Percentiles rank a stretch among this genome's conserved stretches.
Evolutionary conservation across 64 coral and sea anemone genomes (phyloP).

Genomic region (Cladopsammia gracilis): DNA sequence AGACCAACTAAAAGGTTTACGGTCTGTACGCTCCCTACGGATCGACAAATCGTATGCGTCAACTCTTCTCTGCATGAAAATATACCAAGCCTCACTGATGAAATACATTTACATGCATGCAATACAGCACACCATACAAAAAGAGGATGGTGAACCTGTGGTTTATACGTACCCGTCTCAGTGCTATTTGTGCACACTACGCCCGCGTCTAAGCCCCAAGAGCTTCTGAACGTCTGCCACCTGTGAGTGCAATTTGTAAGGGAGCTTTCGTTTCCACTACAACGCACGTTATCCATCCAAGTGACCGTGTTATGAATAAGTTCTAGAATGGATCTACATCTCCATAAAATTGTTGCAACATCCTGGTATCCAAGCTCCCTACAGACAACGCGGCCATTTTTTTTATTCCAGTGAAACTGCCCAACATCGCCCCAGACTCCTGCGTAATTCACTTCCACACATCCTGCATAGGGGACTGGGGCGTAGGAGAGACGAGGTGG

Average conservation of each 20-base stretch:
- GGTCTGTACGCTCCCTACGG: no score
- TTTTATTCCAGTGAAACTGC: slow-evolving; percentile 46
- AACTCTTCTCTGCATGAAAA: no score
- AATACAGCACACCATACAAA: no score
- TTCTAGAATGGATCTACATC: background rate
- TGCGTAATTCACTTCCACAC: slow-evolving; percentile 61
- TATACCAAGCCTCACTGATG: no score
- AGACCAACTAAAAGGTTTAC: no score
- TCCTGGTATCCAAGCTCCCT: slow-evolving; percentile 28
- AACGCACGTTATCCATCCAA: slow-evolving; percentile 49
- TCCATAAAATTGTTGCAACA: slow-evolving; percentile 31
- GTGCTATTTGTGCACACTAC: slow-evolving; percentile 51
- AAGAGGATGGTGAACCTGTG: background rate
- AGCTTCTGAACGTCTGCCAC: background rate
- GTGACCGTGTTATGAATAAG: background rate
- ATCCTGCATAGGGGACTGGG: slow-evolving; percentile 56
- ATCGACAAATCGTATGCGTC: no score
- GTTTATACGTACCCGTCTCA: slow-evolving; percentile 18
- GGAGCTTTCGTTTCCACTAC: slow-evolving; percentile 49
- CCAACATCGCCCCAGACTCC: slow-evolving; percentile 74
- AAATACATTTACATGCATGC: no score
- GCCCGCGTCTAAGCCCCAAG: slow-evolving; percentile 23
- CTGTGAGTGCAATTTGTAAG: slow-evolving; percentile 39
- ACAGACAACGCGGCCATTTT: slow-evolving; percentile 41
- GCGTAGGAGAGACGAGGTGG: slow-evolving; percentile 13